Evolutionary conservation across 1,140 invertebrate genomes (phyloP), one percentile per base, ranked within the genome.

Genomic region (Popillia japonica): DNA sequence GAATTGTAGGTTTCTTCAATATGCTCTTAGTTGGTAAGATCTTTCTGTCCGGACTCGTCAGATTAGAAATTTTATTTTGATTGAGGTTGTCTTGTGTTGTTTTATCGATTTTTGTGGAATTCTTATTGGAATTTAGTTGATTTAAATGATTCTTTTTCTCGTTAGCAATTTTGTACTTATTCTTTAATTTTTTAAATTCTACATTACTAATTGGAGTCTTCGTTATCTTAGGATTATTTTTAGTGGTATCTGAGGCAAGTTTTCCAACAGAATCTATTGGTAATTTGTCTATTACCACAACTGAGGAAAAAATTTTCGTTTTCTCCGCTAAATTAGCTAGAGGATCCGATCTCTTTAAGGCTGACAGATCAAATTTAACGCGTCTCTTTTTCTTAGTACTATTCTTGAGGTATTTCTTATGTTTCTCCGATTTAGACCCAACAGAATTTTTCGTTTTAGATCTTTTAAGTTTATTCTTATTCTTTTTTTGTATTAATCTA

Each of bases 361-460:
- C 11, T 11, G 61, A 3, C 61, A 68, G 14, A 22, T 68, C 22
- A 8, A 68, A 68, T 68, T 68, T 34, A 8, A 68, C 61, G 6
- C 27, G 20, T 27, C 22, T 68, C 61, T 68, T 68, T 22, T 68
- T 68, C 61, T 34, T 68, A n/a, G 17, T 6, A 55, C 48, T n/a
- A 9, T 48, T 48, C 44, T 27, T 17, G 11, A 22, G 9, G 6
- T 68, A 10, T 7, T 23, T 68, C 20, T 68, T 68, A 3, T 17
- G 48, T 17, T n/a, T n/a, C 2, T 44, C 42, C 42, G 9, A 44
- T 2, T 14, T 44, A 14, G 42, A 44, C 0, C 2, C 0, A 14
- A 14, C 2, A 14, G 42, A 34, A 34, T 34, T 44, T n/a, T 55
- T n/a, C 48, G 6, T 17, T 17, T 55, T 55, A 7, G 17, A n/a